Conservation (phyloP, 2,113 vertebrate species). For the Etia nguti region DNA sequence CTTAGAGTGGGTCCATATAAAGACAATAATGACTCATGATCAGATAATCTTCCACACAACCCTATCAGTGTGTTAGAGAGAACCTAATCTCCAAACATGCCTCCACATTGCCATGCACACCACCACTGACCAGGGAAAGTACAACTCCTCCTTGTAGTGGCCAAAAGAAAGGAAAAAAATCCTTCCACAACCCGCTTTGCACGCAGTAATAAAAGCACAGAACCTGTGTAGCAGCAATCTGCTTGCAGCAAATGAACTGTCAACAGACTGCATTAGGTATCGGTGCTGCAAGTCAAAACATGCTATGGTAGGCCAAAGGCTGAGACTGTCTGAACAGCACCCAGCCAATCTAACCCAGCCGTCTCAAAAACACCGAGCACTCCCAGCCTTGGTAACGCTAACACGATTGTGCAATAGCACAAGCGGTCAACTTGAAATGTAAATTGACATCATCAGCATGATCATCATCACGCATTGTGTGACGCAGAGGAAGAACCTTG, state of each 20-base stretch:
- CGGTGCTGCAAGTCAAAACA: constrained; percentile 67
- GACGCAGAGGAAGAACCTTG: constrained; percentile 44
- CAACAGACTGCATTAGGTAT: constrained; percentile 50
- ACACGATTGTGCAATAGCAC: constrained; percentile 68
- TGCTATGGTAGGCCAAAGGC: constrained; percentile 66
- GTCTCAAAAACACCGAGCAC: constrained; percentile 57
- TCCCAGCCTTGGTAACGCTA: constrained; percentile 66
- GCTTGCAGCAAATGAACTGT: constrained; percentile 55
- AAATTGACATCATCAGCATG: constrained; percentile 63
- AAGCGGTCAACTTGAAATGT: constrained; percentile 66
- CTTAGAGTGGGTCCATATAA: constrained; percentile 41
- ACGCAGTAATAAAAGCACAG: neutral
- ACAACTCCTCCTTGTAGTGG: neutral
- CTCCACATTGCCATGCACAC: constrained; percentile 40
- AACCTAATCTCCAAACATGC: constrained; percentile 47
- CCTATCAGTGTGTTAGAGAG: constrained; percentile 27
- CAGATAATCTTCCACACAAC: constrained; percentile 57
- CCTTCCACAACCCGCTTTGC: neutral
- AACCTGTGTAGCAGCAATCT: constrained; percentile 40
- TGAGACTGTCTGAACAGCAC: constrained; percentile 40
- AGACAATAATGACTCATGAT: constrained; percentile 58
- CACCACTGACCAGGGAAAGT: neutral
- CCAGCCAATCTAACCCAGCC: constrained; percentile 41
- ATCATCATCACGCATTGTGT: constrained; percentile 26
- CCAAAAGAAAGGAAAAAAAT: neutral